Evolutionary conservation across 2,888 invertebrate genomes (phyloP).

Genomic region (Carpatolechia fugitivella): DNA sequence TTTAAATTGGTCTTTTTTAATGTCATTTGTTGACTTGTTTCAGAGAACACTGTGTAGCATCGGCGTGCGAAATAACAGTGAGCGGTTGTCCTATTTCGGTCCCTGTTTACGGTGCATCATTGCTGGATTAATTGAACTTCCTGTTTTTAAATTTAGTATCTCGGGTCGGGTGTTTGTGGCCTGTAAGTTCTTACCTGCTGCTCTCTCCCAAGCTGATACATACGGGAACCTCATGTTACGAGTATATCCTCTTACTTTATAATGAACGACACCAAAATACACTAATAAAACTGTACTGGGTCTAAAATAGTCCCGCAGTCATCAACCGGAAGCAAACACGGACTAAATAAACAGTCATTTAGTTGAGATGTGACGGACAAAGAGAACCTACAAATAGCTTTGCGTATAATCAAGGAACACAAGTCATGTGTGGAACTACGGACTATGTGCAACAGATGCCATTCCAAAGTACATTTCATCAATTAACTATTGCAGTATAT

Average conservation of each 20-base stretch:
- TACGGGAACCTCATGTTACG: neutral
- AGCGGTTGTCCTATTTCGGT: constrained; percentile 67
- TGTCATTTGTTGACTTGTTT: constrained; percentile 40
- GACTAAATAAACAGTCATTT: neutral
- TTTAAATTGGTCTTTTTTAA: constrained; percentile 52
- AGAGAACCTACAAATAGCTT: neutral
- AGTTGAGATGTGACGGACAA: neutral
- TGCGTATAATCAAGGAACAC: neutral
- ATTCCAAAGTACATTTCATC: constrained; percentile 1
- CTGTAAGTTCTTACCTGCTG: constrained; percentile 13
- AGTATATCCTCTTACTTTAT: neutral
- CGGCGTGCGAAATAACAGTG: constrained; percentile 61
- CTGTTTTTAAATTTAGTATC: constrained; percentile 70
- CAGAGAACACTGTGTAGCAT: constrained; percentile 30
- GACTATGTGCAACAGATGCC: neutral
- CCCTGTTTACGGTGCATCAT: constrained; percentile 70
- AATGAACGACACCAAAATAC: neutral
- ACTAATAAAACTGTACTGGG: neutral
- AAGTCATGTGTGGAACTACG: neutral
- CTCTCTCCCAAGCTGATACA: neutral
- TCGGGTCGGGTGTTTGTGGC: constrained; percentile 32
- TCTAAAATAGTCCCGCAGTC: neutral
- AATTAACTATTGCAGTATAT: neutral
- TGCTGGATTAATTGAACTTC: constrained; percentile 72
- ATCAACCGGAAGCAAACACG: constrained; percentile 5